Percentiles rank a stretch among this genome's conserved stretches.
phyloP scores from a whole-genome alignment of 2,888 invertebrate genomes.

The Heteromyza rotundicornis region DNA sequence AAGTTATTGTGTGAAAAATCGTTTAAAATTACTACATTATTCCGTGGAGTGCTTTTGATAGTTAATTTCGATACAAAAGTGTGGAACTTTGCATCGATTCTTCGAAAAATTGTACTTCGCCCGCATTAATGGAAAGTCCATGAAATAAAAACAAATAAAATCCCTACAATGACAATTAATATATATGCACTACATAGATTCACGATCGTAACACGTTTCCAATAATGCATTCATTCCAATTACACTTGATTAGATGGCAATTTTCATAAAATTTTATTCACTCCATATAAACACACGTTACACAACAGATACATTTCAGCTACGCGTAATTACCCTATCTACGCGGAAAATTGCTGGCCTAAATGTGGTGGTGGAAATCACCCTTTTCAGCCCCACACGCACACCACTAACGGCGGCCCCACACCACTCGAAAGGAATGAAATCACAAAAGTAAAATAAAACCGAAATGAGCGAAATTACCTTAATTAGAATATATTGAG shows the following conservation, averaged over 20 bases:
- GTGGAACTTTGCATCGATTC: too few species aligned
- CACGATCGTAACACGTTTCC: background rate
- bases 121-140: too few species aligned
- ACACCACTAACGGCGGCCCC: too few species aligned
- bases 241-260: background rate
- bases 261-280: constrained; percentile 4
- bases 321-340: background rate
- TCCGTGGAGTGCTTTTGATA: too few species aligned
- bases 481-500: constrained; percentile 59
- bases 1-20: too few species aligned
- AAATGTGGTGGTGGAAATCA: background rate
- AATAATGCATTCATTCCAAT: background rate
- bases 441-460: background rate
- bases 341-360: background rate
- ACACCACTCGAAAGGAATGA: too few species aligned
- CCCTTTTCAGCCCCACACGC: background rate
- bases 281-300: too few species aligned
- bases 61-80: too few species aligned
- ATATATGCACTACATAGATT: too few species aligned
- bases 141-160: too few species aligned
- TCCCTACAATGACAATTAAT: background rate
- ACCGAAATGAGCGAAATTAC: constrained; percentile 39
- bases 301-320: background rate
- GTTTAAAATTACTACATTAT: too few species aligned
- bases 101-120: too few species aligned